Evolutionary conservation across 2,888 invertebrate species (phyloP), one percentile per base, ranked within the genome.

Genomic region (Limenitis camilla): DNA sequence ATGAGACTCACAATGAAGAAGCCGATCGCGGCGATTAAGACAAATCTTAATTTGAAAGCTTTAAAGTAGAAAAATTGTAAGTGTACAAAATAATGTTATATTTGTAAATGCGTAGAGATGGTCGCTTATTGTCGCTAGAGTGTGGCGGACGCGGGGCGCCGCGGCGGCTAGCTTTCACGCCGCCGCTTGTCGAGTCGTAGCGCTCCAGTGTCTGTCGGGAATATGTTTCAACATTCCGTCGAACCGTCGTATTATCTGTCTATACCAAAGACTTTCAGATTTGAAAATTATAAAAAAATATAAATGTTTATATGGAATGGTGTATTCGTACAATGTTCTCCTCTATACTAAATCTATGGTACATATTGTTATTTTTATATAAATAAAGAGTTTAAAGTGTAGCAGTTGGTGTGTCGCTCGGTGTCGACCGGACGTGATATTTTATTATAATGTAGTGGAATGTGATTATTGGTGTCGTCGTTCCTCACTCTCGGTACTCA

Each of bases 81-180:
- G 68, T 79, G 81, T 81, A 79, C 78, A 77, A 76, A 74, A 71
- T 70, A 63, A 66, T 62, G 56, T 62, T 63, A 65, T 64, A 65
- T 68, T 65, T 60, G 65, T 63, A 68, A 66, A 68, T 66, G 65
- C 61, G 65, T 63, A 61, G 63, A 62, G 62, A 61, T 61, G 60
- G 33, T 38, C 30, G 46, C n/a, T 11, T 45, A 38, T 38, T 41
- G 44, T 11, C 30, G 11, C 27, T 35, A 11, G 35, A 6, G 36
- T 19, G 19, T 19, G 2, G 19, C 19, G 19, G 19, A 19, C 19
- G 40, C 38, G 44, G 36, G 40, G 49, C 40, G 45, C 97, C 10
- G 94, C 96, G 56, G 93, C 94, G 63, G 97, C 97, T 54, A 56
- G 42, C 44, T 19, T 35, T 43, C 44, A 42, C 39, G 44, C 30